A percentile compares a stretch with the other conserved stretches of the same genome.
Evolutionary conservation across 1,140 invertebrate genomes (phyloP).

Genomic region (Sinonovacula constricta): DNA sequence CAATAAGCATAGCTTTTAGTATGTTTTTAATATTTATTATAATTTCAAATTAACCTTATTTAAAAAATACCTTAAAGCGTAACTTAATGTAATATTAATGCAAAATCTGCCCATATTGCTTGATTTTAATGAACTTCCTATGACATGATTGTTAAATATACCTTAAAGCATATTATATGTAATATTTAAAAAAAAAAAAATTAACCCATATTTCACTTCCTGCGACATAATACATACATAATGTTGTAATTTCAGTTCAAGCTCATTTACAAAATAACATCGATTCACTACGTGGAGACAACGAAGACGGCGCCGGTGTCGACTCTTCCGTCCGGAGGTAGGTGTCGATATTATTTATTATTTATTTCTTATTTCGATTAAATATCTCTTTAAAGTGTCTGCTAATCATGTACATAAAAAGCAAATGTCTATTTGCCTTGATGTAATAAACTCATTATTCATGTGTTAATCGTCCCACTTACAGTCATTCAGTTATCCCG

Average conservation of each 20-base stretch:
- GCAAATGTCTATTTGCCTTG: not conserved
- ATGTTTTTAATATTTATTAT: not conserved
- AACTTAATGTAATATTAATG: not conserved
- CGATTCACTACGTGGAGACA: conserved; percentile 85
- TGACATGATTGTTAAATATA: not conserved
- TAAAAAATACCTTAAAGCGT: not conserved
- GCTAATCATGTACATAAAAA: not conserved
- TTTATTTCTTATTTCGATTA: not conserved
- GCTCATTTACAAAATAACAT: conserved; percentile 84
- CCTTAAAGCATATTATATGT: not conserved
- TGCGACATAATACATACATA: too few relatives aligned
- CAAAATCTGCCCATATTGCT: not conserved
- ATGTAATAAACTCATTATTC: not conserved
- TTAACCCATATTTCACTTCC: too few relatives aligned
- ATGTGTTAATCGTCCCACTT: too few relatives aligned
- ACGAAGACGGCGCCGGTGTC: conserved; percentile 89
- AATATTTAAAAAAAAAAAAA: not conserved
- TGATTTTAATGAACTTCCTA: not conserved
- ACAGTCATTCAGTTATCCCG: too few relatives aligned
- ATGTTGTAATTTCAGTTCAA: conserved; percentile 87
- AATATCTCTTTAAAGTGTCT: not conserved
- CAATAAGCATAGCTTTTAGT: too few relatives aligned
- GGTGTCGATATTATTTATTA: too few relatives aligned
- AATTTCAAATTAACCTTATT: not conserved
- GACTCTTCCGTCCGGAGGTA: conserved; percentile 82